A percentile compares a stretch with the other conserved stretches of the same genome.
phyloP scores from a whole-genome alignment of 92 coral and sea anemone genomes.

The Muricea muricata region DNA sequence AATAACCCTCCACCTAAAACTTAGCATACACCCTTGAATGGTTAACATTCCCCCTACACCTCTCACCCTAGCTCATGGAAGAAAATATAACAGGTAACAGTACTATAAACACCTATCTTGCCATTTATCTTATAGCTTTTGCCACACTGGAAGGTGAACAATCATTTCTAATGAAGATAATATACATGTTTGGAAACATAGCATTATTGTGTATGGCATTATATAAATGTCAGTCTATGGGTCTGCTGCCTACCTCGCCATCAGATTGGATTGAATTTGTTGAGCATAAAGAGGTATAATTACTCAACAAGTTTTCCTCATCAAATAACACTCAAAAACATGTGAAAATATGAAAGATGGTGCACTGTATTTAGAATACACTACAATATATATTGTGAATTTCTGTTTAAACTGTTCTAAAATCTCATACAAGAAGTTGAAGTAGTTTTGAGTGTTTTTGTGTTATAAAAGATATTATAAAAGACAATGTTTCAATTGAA shows the following conservation, averaged over 20 bases:
- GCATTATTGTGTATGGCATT: conserved; percentile 81
- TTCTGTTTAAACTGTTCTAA: too few species aligned
- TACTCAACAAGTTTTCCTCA: too few species aligned
- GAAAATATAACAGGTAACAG: too few species aligned
- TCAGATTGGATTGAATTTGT: conserved; percentile 99
- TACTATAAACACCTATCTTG: too few species aligned
- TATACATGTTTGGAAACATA: conserved; percentile 90
- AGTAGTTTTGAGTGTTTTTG: too few species aligned
- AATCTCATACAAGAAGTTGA: too few species aligned
- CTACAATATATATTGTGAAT: too few species aligned
- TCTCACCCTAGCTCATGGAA: too few species aligned
- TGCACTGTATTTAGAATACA: background rate
- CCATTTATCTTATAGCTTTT: conserved; percentile 77
- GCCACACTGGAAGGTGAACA: conserved; percentile 94
- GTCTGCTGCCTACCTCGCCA: conserved; percentile 91
- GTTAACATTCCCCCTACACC: too few species aligned
- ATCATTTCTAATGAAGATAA: conserved; percentile 81
- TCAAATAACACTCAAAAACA: background rate
- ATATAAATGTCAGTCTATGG: conserved; percentile 98
- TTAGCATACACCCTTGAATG: background rate
- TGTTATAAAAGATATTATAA: too few species aligned
- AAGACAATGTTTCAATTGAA: too few species aligned
- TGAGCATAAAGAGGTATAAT: conserved; percentile 84
- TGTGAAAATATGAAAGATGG: background rate
- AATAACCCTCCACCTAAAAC: background rate